Evolutionary conservation across 2,797 vertebrate species (phyloP).

Genomic region (Falco cherrug): DNA sequence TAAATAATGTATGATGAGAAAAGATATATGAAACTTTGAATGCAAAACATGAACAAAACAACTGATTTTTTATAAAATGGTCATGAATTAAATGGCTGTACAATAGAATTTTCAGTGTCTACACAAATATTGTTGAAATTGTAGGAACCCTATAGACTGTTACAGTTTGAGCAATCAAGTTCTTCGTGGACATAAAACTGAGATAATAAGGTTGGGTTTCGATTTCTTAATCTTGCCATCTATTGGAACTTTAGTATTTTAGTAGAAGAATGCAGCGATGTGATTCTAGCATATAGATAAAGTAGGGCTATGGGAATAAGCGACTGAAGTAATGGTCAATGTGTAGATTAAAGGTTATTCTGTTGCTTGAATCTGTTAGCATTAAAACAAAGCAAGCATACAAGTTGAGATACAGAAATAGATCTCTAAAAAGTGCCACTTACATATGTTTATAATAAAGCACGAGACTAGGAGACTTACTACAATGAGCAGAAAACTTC

Average conservation of each 20-base stretch:
- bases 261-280: background rate
- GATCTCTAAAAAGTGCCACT: background rate
- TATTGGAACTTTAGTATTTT: background rate
- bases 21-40: background rate
- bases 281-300: background rate
- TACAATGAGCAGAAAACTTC: background rate
- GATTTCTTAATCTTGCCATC: background rate
- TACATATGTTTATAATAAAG: background rate
- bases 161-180: fast-evolving
- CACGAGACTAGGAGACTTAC: background rate
- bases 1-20: background rate
- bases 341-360: background rate
- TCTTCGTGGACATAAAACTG: background rate
- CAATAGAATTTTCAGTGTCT: fast-evolving
- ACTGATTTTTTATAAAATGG: background rate
- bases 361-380: background rate
- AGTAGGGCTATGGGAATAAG: background rate
- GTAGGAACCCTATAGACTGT: background rate
- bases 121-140: background rate
- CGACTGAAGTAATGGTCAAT: background rate
- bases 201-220: background rate
- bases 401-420: background rate
- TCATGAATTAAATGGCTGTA: background rate
- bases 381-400: background rate
- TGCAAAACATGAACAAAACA: background rate